Base-by-base conservation (phyloP, 2,888 invertebrate genomes). In the Nomada fabriciana region DNA sequence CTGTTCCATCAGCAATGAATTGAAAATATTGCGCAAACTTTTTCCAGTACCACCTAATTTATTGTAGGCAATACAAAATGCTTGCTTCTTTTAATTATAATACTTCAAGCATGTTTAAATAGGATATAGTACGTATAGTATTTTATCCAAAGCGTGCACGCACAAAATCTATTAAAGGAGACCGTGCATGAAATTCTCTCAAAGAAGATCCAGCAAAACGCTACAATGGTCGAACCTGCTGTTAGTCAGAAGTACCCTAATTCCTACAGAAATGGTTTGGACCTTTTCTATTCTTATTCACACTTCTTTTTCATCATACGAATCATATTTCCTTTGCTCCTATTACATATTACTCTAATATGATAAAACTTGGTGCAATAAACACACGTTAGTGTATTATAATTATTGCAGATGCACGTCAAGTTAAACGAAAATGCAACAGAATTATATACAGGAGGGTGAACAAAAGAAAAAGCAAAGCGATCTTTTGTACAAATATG, bases 401-500 rank as follows among this genome's bases (percentile, higher is more conserved):
- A 57, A 55, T 42, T 53, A 20, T 69, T 80, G 7, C 72, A 86
- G 85, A 60, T 59, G 59, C n/a, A 61, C 25, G 7, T 42, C 20
- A 65, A 52, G 42, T 47, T 57, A 70, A 67, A 61, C 36, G 67
- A 81, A 70, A 60, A 88, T 88, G 83, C 59, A 68, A 72, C 23
- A 55, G 63, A 79, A 82, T 23, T 78, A 53, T 52, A 53, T 59
- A 69, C 60, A 61, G n/a, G 43, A 76, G 23, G 59, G 47, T 29
- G 65, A 57, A 25, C 82, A 68, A 68, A 81, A 70, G 59, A 89
- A 73, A 81, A 82, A 47, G 80, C 83, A 83, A 78, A 84, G 77
- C 63, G 78, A 88, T 42, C 69, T 91, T 67, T 72, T 92, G 72
- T 76, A 89, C 69, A 89, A 90, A 75, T 93, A 92, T 78, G 90